A percentile compares a stretch with the other conserved stretches of the same genome.
Evolutionary conservation across 2,113 vertebrate species (phyloP).

Genomic region (Brachypteracias leptosomus): DNA sequence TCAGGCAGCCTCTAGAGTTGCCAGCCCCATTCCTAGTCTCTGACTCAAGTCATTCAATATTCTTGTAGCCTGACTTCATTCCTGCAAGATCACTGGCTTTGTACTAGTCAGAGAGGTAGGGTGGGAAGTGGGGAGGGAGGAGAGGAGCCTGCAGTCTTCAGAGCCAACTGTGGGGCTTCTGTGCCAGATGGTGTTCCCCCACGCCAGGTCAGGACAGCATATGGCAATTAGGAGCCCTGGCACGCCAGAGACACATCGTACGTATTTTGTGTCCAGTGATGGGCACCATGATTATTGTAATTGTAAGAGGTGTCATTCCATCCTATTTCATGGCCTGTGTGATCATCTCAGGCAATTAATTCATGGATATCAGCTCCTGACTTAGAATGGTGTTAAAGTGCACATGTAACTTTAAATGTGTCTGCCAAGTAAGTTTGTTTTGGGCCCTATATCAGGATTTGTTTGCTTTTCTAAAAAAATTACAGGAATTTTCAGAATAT

Average conservation of each 20-base stretch:
- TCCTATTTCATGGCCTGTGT: background rate
- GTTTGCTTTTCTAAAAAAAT: background rate
- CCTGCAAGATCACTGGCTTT: background rate
- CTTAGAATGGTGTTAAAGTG: background rate
- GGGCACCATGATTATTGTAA: background rate
- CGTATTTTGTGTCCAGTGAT: background rate
- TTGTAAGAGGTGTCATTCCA: background rate
- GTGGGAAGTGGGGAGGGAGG: background rate
- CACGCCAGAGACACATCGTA: background rate
- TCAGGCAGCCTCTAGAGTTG: background rate
- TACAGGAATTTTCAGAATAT: background rate
- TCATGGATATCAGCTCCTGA: background rate
- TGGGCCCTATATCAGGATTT: background rate
- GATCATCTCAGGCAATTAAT: background rate
- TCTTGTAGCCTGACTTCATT: constrained; percentile 41
- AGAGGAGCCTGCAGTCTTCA: background rate
- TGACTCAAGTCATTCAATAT: constrained; percentile 34
- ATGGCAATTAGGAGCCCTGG: background rate
- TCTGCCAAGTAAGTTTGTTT: background rate
- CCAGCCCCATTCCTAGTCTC: background rate
- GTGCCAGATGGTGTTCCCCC: constrained; percentile 19
- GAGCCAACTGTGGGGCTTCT: background rate
- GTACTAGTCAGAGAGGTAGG: background rate
- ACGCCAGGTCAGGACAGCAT: constrained; percentile 12
- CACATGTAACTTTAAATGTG: background rate